Evolutionary conservation across 2,888 invertebrate species (phyloP), one percentile per base, ranked within the genome.

Genomic region (Dinocampus coccinellae): DNA sequence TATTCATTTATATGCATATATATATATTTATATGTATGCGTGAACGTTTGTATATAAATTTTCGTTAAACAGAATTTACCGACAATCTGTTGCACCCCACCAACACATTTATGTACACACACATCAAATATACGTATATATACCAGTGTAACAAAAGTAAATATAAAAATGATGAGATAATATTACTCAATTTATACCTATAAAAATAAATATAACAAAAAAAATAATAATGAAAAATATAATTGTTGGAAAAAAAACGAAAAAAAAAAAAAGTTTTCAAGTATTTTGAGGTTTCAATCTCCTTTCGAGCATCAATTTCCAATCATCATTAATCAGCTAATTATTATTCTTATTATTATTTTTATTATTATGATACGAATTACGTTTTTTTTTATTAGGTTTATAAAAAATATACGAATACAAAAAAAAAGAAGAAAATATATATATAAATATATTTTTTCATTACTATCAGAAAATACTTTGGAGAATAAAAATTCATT

Each of bases 21-120:
- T 22, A 22, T 39, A 13, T 26, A 67, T 39, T 68, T n/a, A n/a
- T n/a, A n/a, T n/a, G 22, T 33, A n/a, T 39, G n/a, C n/a, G 9
- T 47, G 16, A 47, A 61, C 16, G 24, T 53, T 16, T 29, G 29
- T 67, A 47, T 36, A 33, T 33, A 64, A 20, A 29, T 65, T 58
- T 65, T 36, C 26, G 47, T 57, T 67, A 33, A 13, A 24, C 22
- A 70, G 69, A 77, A 77, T 76, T 77, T 76, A 78, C 69, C 63
- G 63, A 65, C 75, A 73, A 76, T 75, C 65, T 73, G 73, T 76
- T 77, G 77, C 75, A 63, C 62, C 34, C 36, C 33, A 9, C 24
- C 13, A 62, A 52, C 26, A 29, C 13, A 7, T 29, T 3, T 29
- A 29, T 29, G 3, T 7, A 29, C 3, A 29, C 29, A 29, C 7